Base-by-base conservation (phyloP, 2,113 vertebrate genomes). In the Rhadina sibilatrix region DNA sequence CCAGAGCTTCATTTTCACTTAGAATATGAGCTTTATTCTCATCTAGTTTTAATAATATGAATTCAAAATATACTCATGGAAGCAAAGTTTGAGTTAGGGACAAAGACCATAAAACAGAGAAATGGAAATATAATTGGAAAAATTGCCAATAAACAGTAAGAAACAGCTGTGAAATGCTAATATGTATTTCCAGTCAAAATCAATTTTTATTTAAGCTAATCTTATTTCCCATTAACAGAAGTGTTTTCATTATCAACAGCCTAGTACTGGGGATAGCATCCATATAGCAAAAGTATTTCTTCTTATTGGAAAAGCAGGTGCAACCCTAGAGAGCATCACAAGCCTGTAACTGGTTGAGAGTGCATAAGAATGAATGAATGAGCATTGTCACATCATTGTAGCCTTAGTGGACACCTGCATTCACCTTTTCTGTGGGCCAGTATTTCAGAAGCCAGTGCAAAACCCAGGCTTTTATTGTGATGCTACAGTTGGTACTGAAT, bases 91-190 rank as follows among this genome's bases (percentile, higher is more conserved):
- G 52, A 64, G 12, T 25, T 38, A 59, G 35, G 9, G 42, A 53
- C 52, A 83, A 50, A 59, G 46, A 88, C 15, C 16, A 76, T 33
- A 85, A 59, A 6, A 10, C 3, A 70, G 33, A 35, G 19, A 82
- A 90, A 95, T 50, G 15, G 27, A 82, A 95, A 81, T 57, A 56
- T 31, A 79, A 77, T 63, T 83, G 22, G 49, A 89, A 95, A 94
- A 81, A 66, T 12, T 30, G 49, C 85, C 69, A 35, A 35, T 83
- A 23, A 85, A 80, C 90, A 64, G 12, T 18, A 38, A 79, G 82
- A 87, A 74, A 1, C 3, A 31, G 4, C 35, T 68, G 24, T 87
- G 40, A 64, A 79, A 85, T 79, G 90, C 35, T 83, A 83, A 40
- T n/a, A n/a, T 44, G 47, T 2, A 27, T 28, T 80, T 69, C 72